These are phyloP conservation scores for Keiferia lycopersicella DNA, from an alignment of 2,888 invertebrate species.

Conservation along the genomic window DNA sequence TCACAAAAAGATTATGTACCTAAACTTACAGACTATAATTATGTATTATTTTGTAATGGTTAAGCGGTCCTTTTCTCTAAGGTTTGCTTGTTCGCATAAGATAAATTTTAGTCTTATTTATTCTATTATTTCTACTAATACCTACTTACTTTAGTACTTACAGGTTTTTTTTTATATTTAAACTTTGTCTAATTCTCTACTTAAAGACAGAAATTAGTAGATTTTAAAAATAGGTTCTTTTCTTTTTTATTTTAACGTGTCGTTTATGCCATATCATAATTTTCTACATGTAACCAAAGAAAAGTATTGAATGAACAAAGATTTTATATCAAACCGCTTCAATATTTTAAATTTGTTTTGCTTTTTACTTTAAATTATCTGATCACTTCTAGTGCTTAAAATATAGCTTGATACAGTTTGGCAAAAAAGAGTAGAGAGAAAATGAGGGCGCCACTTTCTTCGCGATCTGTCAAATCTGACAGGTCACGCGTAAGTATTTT, in stretches of 20 bases:
- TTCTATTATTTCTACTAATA: neutral
- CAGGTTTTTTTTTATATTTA: neutral
- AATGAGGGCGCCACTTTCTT: no score
- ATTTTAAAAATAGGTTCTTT: neutral
- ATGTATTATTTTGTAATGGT: neutral
- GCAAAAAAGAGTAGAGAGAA: no score
- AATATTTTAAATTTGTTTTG: no score
- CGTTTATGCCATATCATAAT: conserved; percentile 1
- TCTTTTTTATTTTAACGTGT: neutral
- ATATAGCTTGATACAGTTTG: no score
- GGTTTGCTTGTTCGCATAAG: neutral
- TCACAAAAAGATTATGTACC: no score
- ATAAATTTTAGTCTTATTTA: neutral
- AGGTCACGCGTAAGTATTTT: no score
- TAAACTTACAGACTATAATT: no score
- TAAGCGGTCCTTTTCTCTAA: neutral
- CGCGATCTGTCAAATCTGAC: no score
- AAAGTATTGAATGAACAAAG: conserved; percentile 1
- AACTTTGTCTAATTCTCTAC: neutral
- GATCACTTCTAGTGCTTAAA: no score
- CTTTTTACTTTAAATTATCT: no score
- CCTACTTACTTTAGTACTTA: conserved; percentile 3
- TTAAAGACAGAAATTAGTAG: neutral
- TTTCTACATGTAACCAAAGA: conserved; percentile 2
- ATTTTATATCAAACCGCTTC: neutral